Conservation (phyloP, 35 echinoderm and acorn worm genomes). For the Eucidaris tribuloides region DNA sequence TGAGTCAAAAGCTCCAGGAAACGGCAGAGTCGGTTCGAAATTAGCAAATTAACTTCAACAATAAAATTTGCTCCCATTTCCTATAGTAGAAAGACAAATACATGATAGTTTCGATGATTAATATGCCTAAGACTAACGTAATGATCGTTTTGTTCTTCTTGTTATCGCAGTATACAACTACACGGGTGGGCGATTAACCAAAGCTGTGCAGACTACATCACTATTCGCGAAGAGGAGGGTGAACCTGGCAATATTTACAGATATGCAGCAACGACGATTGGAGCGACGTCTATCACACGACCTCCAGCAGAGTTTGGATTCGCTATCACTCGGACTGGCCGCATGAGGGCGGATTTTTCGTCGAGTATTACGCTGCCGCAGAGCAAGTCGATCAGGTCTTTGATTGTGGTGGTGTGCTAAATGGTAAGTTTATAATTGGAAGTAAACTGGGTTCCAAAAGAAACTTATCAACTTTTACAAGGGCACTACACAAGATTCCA, state of each 20-base stretch:
- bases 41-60: no score
- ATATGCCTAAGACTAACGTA: no score
- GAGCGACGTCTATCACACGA: slow-evolving; percentile 30
- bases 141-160: no score
- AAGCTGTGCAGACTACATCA: slow-evolving; percentile 47
- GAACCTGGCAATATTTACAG: background rate
- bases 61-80: no score
- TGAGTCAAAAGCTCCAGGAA: no score
- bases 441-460: no score
- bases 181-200: slow-evolving; percentile 26
- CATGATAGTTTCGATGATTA: no score
- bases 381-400: background rate
- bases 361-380: slow-evolving; percentile 47
- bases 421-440: slow-evolving; percentile 30
- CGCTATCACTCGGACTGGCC: slow-evolving; percentile 58
- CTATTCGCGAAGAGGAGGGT: slow-evolving; percentile 34
- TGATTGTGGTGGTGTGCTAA: slow-evolving; percentile 57
- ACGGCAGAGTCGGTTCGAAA: no score
- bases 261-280: slow-evolving; percentile 40
- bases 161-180: slow-evolving; percentile 33
- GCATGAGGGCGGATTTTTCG: slow-evolving; percentile 31
- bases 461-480: no score
- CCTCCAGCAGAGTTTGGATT: slow-evolving; percentile 43
- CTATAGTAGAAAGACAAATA: no score
- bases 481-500: no score